phyloP scores from a whole-genome alignment of 1,140 invertebrate genomes.

The Trachymyrmex cornetzi region DNA sequence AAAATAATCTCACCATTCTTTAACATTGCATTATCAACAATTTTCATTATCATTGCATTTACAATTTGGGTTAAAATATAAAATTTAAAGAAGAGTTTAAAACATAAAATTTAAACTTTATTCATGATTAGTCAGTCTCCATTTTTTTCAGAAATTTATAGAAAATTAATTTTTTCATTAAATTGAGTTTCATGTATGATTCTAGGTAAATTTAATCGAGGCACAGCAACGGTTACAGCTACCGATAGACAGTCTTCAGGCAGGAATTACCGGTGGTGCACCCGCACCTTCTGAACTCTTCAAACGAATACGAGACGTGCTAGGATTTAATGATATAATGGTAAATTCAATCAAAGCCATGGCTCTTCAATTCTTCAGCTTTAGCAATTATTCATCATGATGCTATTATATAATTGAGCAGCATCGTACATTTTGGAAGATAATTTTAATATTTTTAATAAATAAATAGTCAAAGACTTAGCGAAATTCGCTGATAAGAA shows the following conservation, averaged over 20 bases:
- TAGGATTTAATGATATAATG: slow-evolving; percentile 86
- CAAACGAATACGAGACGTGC: slow-evolving; percentile 88
- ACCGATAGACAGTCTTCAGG: slow-evolving; percentile 86
- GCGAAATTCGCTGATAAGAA: no score
- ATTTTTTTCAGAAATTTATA: not conserved
- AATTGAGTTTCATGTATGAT: slow-evolving; percentile 2
- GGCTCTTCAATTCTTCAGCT: not conserved
- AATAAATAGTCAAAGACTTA: no score
- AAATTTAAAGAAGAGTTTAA: not conserved
- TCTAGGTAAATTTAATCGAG: slow-evolving; percentile 81
- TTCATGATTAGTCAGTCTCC: not conserved
- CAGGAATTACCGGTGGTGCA: slow-evolving; percentile 92
- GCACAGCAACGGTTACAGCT: slow-evolving; percentile 85
- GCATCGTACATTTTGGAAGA: not conserved
- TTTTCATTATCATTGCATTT: no score
- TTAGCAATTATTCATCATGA: not conserved
- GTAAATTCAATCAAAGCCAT: slow-evolving; percentile 78
- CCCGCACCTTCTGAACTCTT: slow-evolving; percentile 92
- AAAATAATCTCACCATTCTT: not conserved
- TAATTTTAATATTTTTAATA: slow-evolving; percentile 5
- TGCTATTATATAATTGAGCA: not conserved
- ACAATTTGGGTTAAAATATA: no score
- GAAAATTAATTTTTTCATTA: slow-evolving; percentile 10
- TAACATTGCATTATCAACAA: no score
- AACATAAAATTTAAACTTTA: not conserved